Evolutionary conservation across 2,113 vertebrate species (phyloP), one percentile per base, ranked within the genome.

Genomic region (Coregonus clupeaformis): DNA sequence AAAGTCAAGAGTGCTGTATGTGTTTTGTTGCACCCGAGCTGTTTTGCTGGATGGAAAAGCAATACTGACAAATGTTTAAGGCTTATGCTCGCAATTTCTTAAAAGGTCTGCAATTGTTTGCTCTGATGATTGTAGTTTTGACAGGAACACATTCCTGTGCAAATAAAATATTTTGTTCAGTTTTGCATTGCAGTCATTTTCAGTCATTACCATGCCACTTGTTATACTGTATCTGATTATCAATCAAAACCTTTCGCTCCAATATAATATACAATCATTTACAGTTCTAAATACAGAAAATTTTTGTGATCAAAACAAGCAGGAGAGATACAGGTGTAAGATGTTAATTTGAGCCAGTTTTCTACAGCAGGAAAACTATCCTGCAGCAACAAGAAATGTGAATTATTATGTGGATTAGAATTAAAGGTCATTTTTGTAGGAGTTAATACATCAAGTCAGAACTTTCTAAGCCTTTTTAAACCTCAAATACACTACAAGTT

Each of bases 1-100:
- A 7, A 64, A 64, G 71, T 63, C 27, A 55, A 81, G 79, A 75
- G 80, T 67, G 81, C 84, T 68, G 79, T 74, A 80, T 84, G 82
- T 87, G 74, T 64, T 71, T 82, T 68, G 79, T 60, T 60, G 18
- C 57, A 60, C 57, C 57, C 5, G 18, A 60, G n/a, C 57, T 16
- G 13, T 9, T 60, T 60, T 24, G 18, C n/a, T n/a, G n/a, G 59
- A 4, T 62, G 24, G 24, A 60, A 60, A 60, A 22, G 36, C 18
- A 60, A 60, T 9, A 6, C 57, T 60, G 57, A 60, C n/a, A 60
- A 24, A 60, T 42, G 18, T n/a, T 60, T 24, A 60, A 9, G 57
- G 57, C n/a, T 60, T 22, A 22, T 9, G 57, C 18, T 22, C 16
- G 4, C 57, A 60, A 60, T 52, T 52, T 18, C 14, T 18, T 18